Evolutionary conservation across 2,113 vertebrate species (phyloP).

Genomic region (Illadopsis cleaveri): DNA sequence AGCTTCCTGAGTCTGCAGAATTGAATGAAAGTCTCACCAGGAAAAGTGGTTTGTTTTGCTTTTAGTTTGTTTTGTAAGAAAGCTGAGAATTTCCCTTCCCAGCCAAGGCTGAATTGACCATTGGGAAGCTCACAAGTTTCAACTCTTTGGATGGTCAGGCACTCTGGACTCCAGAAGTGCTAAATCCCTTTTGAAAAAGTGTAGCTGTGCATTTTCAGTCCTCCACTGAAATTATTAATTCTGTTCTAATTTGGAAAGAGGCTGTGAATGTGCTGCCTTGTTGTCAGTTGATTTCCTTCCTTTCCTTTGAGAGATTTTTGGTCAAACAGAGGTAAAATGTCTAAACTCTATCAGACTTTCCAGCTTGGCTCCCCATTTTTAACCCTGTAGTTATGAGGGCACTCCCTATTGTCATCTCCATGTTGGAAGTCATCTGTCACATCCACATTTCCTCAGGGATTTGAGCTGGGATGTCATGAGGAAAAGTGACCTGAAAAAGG

Average conservation of each 20-base stretch:
- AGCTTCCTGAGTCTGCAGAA: conserved; percentile 66
- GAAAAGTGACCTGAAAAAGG: neutral
- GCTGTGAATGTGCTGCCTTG: neutral
- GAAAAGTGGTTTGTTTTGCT: conserved; percentile 68
- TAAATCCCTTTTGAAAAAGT: neutral
- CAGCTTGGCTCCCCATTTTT: neutral
- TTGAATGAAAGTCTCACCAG: conserved; percentile 69
- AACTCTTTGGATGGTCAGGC: neutral
- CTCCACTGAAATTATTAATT: neutral
- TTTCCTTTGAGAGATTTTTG: neutral
- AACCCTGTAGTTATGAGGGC: neutral
- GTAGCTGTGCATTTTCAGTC: neutral
- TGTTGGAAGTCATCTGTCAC: neutral
- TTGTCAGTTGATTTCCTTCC: neutral
- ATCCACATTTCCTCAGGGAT: neutral
- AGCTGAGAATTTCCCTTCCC: conserved; percentile 65
- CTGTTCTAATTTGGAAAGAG: neutral
- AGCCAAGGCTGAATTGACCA: neutral
- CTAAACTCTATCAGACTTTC: neutral
- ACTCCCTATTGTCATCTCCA: neutral
- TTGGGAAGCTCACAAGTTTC: neutral
- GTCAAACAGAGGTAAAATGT: neutral
- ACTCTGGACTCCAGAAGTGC: neutral
- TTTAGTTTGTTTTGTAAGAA: conserved; percentile 64
- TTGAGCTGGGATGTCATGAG: neutral